Percentiles rank a stretch among this genome's conserved stretches.
Evolutionary conservation across 2,797 vertebrate genomes (phyloP).

Genomic region (Pangasius djambal): DNA sequence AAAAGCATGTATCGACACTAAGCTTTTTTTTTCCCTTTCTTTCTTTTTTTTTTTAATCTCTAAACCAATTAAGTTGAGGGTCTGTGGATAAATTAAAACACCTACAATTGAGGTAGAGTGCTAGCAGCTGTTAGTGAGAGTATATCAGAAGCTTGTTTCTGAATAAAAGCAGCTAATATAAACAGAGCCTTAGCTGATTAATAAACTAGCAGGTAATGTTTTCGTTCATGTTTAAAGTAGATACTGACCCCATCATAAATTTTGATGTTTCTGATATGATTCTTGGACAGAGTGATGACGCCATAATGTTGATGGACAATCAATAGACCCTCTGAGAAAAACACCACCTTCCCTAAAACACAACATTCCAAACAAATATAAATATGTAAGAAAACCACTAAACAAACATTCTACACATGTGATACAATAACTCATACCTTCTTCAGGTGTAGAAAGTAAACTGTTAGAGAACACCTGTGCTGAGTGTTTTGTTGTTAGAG

Average conservation of each 20-base stretch:
- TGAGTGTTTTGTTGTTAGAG: slow-evolving; percentile 81
- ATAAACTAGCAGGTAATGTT: background rate
- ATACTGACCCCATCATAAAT: slow-evolving; percentile 84
- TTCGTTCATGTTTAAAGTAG: background rate
- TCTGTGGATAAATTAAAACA: background rate
- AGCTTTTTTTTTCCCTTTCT: background rate
- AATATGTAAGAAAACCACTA: background rate
- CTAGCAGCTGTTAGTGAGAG: background rate
- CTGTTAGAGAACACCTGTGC: slow-evolving; percentile 82
- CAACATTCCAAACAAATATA: slow-evolving; percentile 20
- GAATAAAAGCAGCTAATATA: background rate
- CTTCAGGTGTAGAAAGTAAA: slow-evolving; percentile 80
- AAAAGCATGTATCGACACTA: background rate
- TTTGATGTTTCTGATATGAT: slow-evolving; percentile 80
- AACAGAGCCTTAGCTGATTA: background rate
- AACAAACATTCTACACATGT: background rate
- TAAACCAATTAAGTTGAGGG: background rate
- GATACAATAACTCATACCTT: slow-evolving; percentile 78
- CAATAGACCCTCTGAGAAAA: slow-evolving; percentile 90
- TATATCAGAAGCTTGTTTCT: background rate
- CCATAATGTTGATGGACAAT: slow-evolving; percentile 86
- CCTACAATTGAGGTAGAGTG: background rate
- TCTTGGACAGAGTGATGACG: slow-evolving; percentile 83
- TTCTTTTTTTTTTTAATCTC: background rate
- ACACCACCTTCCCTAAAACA: slow-evolving; percentile 85